These are phyloP conservation scores for Columba guinea DNA, from an alignment of 2,797 vertebrate genomes.

Conservation along the genomic window DNA sequence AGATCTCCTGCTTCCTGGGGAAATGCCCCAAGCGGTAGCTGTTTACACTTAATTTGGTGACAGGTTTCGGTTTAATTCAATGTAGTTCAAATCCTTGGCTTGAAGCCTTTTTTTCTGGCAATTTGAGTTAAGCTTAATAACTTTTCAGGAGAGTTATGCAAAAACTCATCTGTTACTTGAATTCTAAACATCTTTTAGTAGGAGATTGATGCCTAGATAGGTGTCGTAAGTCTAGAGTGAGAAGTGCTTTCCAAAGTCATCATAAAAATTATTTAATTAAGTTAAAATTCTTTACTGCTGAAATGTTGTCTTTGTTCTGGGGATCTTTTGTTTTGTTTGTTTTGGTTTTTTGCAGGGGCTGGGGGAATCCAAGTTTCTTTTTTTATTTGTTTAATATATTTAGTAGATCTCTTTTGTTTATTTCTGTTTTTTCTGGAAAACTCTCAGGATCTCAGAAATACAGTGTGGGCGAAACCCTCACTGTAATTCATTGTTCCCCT, in stretches of 20 bases:
- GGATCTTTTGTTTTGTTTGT: not conserved
- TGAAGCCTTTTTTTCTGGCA: not conserved
- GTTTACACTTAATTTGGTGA: not conserved
- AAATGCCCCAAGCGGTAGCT: not conserved
- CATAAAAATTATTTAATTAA: not conserved
- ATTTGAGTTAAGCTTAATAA: not conserved
- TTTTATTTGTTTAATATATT: not conserved
- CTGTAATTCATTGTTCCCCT: not conserved
- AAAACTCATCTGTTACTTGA: not conserved
- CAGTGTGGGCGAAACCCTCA: not conserved
- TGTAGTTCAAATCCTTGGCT: not conserved
- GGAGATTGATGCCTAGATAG: not conserved
- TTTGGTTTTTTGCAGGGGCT: too few relatives aligned
- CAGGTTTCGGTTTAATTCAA: not conserved
- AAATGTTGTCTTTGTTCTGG: not conserved
- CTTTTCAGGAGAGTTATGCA: not conserved
- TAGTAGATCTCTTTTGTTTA: not conserved
- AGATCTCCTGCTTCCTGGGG: not conserved
- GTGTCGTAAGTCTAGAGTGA: not conserved
- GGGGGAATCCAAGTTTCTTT: too few relatives aligned
- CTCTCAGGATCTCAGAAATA: not conserved
- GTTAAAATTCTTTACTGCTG: not conserved
- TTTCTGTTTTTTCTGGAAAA: not conserved
- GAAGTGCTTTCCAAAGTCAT: not conserved
- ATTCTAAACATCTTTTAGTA: not conserved